phyloP scores from a whole-genome alignment of 2,113 vertebrate species.

The Gymnobelideus leadbeateri region DNA sequence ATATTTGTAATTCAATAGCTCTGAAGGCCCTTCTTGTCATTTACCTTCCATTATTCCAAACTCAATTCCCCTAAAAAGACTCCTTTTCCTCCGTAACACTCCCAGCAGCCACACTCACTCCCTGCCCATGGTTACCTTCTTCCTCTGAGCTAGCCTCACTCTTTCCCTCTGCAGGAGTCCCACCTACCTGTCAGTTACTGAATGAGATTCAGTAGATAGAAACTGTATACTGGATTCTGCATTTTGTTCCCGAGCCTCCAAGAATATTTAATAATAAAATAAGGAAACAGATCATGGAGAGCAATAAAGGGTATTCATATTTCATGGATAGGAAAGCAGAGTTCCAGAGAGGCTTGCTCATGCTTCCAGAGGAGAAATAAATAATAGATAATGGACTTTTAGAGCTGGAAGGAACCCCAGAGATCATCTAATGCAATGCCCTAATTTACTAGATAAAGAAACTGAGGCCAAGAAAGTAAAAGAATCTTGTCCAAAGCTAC shows the following conservation, averaged over 20 bases:
- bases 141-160: constrained; percentile 29
- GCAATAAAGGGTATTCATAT: constrained; percentile 71
- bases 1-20: neutral
- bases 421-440: neutral
- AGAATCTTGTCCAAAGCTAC: neutral
- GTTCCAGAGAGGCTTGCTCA: constrained; percentile 50
- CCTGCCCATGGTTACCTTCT: neutral
- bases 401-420: neutral
- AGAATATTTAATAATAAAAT: constrained; percentile 72
- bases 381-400: neutral
- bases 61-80: constrained; percentile 49
- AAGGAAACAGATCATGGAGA: constrained; percentile 64
- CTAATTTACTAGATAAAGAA: neutral
- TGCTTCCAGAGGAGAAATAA: constrained; percentile 36
- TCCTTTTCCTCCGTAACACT: constrained; percentile 17
- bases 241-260: constrained; percentile 72
- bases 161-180: constrained; percentile 36
- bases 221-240: constrained; percentile 65
- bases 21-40: neutral
- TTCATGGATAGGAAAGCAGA: constrained; percentile 68
- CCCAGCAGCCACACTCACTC: neutral
- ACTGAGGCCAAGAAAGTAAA: neutral
- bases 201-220: constrained; percentile 68
- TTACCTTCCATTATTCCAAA: constrained; percentile 33
- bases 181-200: constrained; percentile 74